These are phyloP conservation scores for Lithobates sylvaticus DNA, from an alignment of 2,797 vertebrate genomes.

Conservation along the genomic window DNA sequence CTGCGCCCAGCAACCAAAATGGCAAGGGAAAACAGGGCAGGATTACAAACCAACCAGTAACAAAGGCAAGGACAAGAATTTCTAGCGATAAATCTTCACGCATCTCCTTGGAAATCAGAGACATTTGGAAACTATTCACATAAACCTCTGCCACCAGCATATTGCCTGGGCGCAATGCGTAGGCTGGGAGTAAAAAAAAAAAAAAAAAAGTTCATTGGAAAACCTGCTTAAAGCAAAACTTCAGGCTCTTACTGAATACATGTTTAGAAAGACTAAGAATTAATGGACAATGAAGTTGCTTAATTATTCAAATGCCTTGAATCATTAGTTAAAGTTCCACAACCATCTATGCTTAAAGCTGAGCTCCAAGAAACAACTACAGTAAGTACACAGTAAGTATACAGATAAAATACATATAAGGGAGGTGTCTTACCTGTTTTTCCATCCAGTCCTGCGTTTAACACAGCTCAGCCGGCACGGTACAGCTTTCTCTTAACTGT, in stretches of 20 bases:
- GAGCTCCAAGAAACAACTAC: too few relatives aligned
- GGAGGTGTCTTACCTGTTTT: too few relatives aligned
- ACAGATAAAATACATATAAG: too few relatives aligned
- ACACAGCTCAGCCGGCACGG: too few relatives aligned
- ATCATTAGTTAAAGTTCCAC: neutral
- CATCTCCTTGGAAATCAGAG: neutral
- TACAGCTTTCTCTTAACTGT: too few relatives aligned
- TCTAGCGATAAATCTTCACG: constrained; percentile 1
- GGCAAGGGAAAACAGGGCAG: neutral
- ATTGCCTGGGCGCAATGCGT: neutral
- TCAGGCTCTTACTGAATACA: too few relatives aligned
- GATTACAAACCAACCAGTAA: neutral
- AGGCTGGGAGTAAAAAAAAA: neutral
- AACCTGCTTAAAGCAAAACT: too few relatives aligned
- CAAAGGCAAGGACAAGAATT: neutral
- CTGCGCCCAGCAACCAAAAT: neutral
- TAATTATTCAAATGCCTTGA: too few relatives aligned
- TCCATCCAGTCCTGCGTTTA: too few relatives aligned
- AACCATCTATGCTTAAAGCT: neutral
- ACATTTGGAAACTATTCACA: neutral
- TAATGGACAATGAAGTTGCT: neutral
- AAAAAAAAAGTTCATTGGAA: neutral
- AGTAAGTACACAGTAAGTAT: too few relatives aligned
- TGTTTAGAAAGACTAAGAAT: neutral
- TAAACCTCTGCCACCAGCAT: constrained; percentile 2